Evolutionary conservation across 2,888 invertebrate species (phyloP), one percentile per base, ranked within the genome.

Genomic region (Gryllus longicercus): DNA sequence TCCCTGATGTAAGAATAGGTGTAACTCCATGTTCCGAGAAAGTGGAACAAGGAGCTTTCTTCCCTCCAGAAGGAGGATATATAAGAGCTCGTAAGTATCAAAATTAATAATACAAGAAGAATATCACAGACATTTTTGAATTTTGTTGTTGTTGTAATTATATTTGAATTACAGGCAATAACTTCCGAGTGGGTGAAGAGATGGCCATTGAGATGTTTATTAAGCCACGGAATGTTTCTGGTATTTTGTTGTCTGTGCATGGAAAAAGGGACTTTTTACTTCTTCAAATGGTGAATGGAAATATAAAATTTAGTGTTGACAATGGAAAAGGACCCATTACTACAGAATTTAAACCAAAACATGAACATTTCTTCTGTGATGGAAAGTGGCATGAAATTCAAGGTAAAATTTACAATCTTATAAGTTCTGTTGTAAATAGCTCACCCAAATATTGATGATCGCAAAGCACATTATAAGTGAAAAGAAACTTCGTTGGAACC

Each of bases 311-410:
- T 84, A 92, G 93, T 1, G 96, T 95, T 1, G 95, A 96, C 83
- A 95, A 95, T 84, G 94, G 95, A 0, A 93, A 91, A 84, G 96
- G 96, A 12, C 91, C 93, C 2, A 93, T 95, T 84, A 91, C 91
- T 2, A 93, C 96, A 2, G 91, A 90, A 38, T 96, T 92, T 86
- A 90, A 90, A 79, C 89, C 92, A 0, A 91, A 92, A 51, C 89
- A 91, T 77, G 90, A 91, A 81, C 91, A 93, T 84, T 89, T 90
- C 81, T 91, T 98, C 82, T 99, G 99, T 86, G 97, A 99, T 87
- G 98, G 99, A 78, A 90, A 95, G 80, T 99, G 98, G 98, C 98
- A 99, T 86, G 93, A 91, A 81, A 95, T 97, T 84, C 90, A 91
- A 87, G 93, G 94, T 93, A 86, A 86, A 81, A 79, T 14, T 63